Conservation (phyloP, 2,797 vertebrate genomes). For the Spheniscus humboldti region DNA sequence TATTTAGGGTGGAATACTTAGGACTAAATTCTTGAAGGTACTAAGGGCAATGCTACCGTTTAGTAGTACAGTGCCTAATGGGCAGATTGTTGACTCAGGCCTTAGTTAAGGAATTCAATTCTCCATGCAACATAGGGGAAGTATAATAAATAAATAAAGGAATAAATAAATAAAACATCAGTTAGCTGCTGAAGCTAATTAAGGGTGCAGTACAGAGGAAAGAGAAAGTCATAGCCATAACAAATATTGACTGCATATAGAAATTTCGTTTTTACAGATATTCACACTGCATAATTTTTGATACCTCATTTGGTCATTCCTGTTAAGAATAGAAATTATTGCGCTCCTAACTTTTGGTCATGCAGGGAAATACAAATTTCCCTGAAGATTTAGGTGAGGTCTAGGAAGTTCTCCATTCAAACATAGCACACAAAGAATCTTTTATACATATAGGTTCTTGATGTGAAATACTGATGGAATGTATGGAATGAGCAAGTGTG, state of each 20-base stretch:
- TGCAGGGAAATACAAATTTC: neutral
- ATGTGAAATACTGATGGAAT: neutral
- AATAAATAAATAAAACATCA: neutral
- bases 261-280: neutral
- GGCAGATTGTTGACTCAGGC: neutral
- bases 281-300: neutral
- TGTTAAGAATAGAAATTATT: neutral
- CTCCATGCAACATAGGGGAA: neutral
- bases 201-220: neutral
- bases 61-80: neutral
- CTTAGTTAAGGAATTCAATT: neutral
- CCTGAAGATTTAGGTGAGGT: neutral
- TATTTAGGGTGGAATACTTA: neutral
- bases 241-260: neutral
- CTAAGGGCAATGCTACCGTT: neutral
- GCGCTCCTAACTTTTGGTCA: neutral
- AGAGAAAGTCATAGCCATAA: neutral
- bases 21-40: neutral
- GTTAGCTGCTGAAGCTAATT: neutral
- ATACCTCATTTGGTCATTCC: neutral
- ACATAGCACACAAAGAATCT: neutral
- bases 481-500: neutral
- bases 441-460: accelerated
- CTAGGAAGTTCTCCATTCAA: neutral
- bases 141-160: neutral